phyloP scores from a whole-genome alignment of 2,113 vertebrate genomes.

The Nesogale talazaci region DNA sequence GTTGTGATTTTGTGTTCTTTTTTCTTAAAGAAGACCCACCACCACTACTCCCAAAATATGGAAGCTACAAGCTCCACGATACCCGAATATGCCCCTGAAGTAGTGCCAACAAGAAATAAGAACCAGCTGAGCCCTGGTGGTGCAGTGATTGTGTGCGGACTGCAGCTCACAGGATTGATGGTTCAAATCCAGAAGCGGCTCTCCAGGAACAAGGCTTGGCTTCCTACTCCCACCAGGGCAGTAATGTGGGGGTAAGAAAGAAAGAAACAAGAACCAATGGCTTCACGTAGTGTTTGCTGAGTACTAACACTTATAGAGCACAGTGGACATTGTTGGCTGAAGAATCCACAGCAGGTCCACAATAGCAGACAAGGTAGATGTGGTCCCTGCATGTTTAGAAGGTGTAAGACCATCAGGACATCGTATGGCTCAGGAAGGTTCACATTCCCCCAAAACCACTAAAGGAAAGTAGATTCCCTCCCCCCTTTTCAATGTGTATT shows the following conservation, averaged over 20 bases:
- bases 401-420: not conserved
- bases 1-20: no score
- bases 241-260: no score
- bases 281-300: not conserved
- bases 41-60: not conserved
- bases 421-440: not conserved
- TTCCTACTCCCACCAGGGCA: no score
- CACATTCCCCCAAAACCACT: not conserved
- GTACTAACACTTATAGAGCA: not conserved
- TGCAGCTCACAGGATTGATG: no score
- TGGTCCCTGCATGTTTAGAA: not conserved
- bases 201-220: no score
- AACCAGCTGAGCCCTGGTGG: no score
- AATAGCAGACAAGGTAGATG: not conserved
- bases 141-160: no score
- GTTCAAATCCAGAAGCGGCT: no score
- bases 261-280: slow-evolving; percentile 36
- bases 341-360: no score
- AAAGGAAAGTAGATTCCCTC: not conserved
- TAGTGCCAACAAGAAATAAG: slow-evolving; percentile 5
- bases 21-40: no score
- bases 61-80: not conserved
- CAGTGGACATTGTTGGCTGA: not conserved
- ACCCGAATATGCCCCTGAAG: not conserved
- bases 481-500: no score